Conservation (phyloP, 2,113 vertebrate genomes). For the Casuarius casuarius region DNA sequence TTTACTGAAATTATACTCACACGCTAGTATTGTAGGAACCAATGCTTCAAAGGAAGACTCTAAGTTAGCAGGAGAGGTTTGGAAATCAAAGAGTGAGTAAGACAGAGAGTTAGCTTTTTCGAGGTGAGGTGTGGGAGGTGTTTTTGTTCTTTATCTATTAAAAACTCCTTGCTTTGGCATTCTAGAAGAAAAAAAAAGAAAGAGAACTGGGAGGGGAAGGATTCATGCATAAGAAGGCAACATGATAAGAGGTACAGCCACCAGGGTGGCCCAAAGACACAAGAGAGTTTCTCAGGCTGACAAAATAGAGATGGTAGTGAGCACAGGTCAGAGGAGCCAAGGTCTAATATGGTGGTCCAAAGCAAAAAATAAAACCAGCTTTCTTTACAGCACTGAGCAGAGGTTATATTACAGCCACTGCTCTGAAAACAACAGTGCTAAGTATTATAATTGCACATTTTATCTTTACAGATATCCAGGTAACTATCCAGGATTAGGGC, state of each 20-base stretch:
- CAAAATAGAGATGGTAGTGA: fast-evolving
- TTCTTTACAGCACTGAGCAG: background rate
- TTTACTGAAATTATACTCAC: constrained; percentile 27
- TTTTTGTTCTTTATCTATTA: constrained; percentile 66
- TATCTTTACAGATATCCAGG: background rate
- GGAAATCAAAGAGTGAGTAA: constrained; percentile 60
- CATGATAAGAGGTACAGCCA: background rate
- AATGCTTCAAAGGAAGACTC: constrained; percentile 48
- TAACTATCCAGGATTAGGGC: background rate
- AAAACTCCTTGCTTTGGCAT: constrained; percentile 49
- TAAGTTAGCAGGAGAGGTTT: constrained; percentile 36
- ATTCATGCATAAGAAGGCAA: constrained; percentile 40
- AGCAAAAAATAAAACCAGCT: background rate
- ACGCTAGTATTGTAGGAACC: constrained; percentile 11
- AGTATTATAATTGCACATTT: background rate
- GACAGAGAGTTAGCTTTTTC: constrained; percentile 58
- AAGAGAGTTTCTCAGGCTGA: background rate
- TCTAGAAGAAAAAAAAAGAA: background rate
- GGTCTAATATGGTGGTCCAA: background rate
- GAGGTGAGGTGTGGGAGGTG: constrained; percentile 53
- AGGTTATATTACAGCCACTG: background rate
- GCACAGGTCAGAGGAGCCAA: background rate
- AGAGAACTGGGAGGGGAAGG: constrained; percentile 5
- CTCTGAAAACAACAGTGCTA: background rate
- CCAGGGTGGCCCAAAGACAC: background rate